Base-by-base conservation (phyloP, 1,140 invertebrate species). In the Fopius arisanus region DNA sequence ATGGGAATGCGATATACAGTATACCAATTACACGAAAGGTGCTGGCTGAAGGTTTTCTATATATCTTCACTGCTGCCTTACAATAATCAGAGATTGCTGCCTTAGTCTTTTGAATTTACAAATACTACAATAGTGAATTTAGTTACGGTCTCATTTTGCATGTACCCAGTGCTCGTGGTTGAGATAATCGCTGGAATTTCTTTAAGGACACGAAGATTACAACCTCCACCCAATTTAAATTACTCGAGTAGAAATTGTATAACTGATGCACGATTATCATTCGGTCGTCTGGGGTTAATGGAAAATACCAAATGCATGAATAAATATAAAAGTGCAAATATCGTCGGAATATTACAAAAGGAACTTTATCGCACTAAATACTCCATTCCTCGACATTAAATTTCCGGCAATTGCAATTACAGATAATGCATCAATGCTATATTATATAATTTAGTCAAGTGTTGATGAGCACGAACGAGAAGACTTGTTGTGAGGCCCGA, bases 261-360 rank as follows among this genome's bases (percentile, higher is more conserved):
- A 43, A 69, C 48, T 28, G 14, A 28, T 69, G 41, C 26, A 54
- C 48, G 43, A 69, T 69, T 51, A 69, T 69, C n/a, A 54, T 54
- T 28, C 28, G 43, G 67, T 69, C 67, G 67, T 29, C 14, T 1
- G 28, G 43, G 67, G 67, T 69, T 69, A 69, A 69, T 69, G 43
- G 67, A 69, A 69, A 69, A 69, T 69, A 1, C 2, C 21, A 28
- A 54, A 51, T 26, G 51, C n/a, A 26, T 23, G 41, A 19, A 16
- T 48, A 48, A 19, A 51, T 26, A 59, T 59, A 26, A 48, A 37
- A 37, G n/a, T n/a, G n/a, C n/a, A n/a, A n/a, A n/a, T n/a, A n/a
- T n/a, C n/a, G n/a, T n/a, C n/a, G n/a, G n/a, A n/a, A n/a, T n/a
- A n/a, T n/a, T n/a, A n/a, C n/a, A n/a, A n/a, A n/a, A n/a, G n/a